Base-by-base conservation (phyloP, 2,888 invertebrate species). In the Andrena bucephala region DNA sequence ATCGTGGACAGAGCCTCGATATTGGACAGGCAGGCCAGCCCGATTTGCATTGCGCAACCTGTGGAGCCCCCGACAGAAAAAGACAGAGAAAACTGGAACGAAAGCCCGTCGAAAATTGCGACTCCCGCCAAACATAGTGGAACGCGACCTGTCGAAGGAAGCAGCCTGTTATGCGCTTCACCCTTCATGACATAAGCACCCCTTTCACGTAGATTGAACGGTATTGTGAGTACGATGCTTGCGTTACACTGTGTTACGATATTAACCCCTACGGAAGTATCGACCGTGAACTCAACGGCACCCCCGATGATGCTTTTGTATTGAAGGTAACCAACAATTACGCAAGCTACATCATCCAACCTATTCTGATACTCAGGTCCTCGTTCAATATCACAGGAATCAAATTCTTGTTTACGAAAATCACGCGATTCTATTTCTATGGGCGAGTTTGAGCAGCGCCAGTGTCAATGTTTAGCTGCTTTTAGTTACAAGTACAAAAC, bases 41-140 rank as follows among this genome's bases (percentile, higher is more conserved):
- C 77, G 74, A 87, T 87, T 85, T 81, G 69, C 78, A 79, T 87
- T 74, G 74, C 81, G 60, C 74, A 81, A 86, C 85, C 86, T 86
- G 85, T 84, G 69, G 81, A 86, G 66, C 42, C 54, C 33, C 54
- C 29, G 69, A 70, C 69, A 52, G 48, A 66, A 77, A 66, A 69
- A 83, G 42, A 57, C 42, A 42, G 42, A 16, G 5, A 42, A 16
- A 16, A 4, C 42, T 69, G 31, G 66, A 78, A 59, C 2, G 13
- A 33, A 48, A 1, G 1, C 27, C 7, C 20, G 2, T 63, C 20
- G 24, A 33, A 79, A 66, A 70, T 20, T 42, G 1, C n/a, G 31
- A 36, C 24, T 50, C n/a, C 29, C 33, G 24, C 16, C 42, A 20
- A 42, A 29, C 59, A 59, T 36, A 60, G 10, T 1, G 20, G 20